These are phyloP conservation scores for Drosophila tani DNA, from an alignment of 1,140 invertebrate species.

Conservation along the genomic window DNA sequence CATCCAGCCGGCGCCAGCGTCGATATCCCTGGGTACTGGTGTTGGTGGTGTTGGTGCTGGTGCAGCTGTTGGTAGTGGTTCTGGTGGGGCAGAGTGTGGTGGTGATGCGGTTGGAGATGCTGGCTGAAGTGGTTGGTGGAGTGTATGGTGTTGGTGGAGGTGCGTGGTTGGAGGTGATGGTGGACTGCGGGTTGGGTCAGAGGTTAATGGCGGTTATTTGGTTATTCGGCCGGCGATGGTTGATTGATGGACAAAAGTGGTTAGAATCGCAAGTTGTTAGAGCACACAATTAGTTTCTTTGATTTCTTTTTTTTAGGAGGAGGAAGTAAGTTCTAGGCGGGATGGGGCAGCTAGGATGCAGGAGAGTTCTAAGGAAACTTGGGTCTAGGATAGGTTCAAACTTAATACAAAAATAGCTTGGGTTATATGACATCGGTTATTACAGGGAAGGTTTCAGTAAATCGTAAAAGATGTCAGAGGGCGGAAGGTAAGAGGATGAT, in stretches of 20 bases:
- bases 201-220: conserved; percentile 61
- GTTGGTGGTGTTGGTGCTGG: conserved; percentile 50
- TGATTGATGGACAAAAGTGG: conserved; percentile 42
- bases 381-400: neutral
- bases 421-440: neutral
- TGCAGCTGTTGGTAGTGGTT: conserved; percentile 20
- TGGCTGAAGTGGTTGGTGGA: conserved; percentile 45
- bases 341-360: neutral
- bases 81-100: conserved; percentile 42
- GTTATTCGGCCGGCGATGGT: conserved; percentile 33
- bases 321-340: neutral
- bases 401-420: neutral
- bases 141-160: conserved; percentile 40
- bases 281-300: conserved; percentile 35
- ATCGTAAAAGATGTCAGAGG: neutral
- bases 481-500: neutral
- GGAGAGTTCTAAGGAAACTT: neutral
- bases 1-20: conserved; percentile 14
- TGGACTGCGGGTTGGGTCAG: conserved; percentile 41
- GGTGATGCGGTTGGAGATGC: conserved; percentile 37
- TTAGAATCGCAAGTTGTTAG: conserved; percentile 52
- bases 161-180: conserved; percentile 34
- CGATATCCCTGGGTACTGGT: conserved; percentile 32
- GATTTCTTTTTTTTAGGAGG: neutral
- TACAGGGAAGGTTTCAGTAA: neutral